Conservation (phyloP, 1,140 invertebrate species). For the Camponotus vicinus region DNA sequence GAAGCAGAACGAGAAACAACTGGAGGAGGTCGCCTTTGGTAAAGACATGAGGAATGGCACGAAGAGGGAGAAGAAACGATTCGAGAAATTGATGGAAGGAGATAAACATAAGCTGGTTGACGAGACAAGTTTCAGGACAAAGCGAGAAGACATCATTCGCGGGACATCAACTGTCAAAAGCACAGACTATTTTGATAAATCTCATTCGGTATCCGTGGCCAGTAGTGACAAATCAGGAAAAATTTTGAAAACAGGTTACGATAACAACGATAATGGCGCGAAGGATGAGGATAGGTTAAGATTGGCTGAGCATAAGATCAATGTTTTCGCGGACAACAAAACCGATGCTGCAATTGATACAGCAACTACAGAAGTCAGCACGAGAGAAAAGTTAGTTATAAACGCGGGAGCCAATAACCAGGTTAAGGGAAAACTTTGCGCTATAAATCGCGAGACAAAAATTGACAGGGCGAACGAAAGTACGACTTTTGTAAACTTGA, state of each 20-base stretch:
- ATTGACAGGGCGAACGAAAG: conserved; percentile 38
- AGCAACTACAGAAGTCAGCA: conserved; percentile 1
- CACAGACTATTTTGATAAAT: neutral
- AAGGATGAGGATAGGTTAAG: conserved; percentile 59
- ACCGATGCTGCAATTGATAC: conserved; percentile 16
- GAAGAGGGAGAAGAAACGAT: conserved; percentile 55
- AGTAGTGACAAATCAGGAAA: neutral
- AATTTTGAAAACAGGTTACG: neutral
- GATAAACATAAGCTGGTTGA: conserved; percentile 44
- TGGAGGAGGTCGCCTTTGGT: conserved; percentile 76
- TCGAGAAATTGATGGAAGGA: conserved; percentile 63
- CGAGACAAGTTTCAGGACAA: neutral
- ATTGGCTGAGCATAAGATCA: conserved; percentile 65
- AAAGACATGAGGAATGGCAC: conserved; percentile 71
- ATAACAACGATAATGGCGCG: neutral
- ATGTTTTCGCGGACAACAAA: conserved; percentile 69
- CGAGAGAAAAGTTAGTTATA: conserved; percentile 49
- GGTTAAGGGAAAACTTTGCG: conserved; percentile 12
- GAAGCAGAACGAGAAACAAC: conserved; percentile 68
- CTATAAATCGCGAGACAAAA: conserved; percentile 58
- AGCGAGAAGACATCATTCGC: conserved; percentile 7
- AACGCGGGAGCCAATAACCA: conserved; percentile 46
- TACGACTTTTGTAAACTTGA: conserved; percentile 40
- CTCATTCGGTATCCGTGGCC: neutral
- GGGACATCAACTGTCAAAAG: neutral